Evolutionary conservation across 2,797 vertebrate species (phyloP).

Genomic region (Emys orbicularis): DNA sequence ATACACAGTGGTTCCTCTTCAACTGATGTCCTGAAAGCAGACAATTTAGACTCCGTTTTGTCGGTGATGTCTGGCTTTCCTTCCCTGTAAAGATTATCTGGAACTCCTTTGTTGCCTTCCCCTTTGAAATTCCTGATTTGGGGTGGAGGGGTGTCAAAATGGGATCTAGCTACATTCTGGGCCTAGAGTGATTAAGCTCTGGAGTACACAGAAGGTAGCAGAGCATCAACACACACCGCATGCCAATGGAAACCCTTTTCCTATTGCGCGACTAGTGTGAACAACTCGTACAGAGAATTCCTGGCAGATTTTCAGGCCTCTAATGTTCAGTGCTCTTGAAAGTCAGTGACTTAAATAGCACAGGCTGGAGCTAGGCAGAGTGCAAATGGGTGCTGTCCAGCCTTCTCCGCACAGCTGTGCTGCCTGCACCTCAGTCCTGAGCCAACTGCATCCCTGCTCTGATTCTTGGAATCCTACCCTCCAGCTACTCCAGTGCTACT

Average conservation of each 20-base stretch:
- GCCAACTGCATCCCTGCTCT: not conserved
- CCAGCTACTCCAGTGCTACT: not conserved
- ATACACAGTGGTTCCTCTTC: not conserved
- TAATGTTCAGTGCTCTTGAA: constrained; percentile 2
- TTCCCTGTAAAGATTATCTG: not conserved
- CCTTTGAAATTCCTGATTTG: not conserved
- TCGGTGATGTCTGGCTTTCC: not conserved
- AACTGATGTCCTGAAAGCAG: not conserved
- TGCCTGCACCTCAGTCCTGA: not conserved
- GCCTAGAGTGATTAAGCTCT: accelerated
- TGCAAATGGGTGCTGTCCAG: not conserved
- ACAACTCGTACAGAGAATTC: not conserved
- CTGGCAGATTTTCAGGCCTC: not conserved
- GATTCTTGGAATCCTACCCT: not conserved
- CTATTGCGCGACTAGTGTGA: constrained; percentile 18
- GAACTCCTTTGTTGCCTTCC: not conserved
- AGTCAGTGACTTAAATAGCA: constrained; percentile 18
- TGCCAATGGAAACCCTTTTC: constrained; percentile 50
- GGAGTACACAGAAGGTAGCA: not conserved
- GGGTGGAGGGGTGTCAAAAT: not conserved
- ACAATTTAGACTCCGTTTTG: not conserved
- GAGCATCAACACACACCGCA: accelerated
- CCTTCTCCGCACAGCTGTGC: not conserved
- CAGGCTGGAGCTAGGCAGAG: not conserved
- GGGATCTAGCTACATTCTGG: not conserved